Evolutionary conservation across 1,140 invertebrate species (phyloP).

Genomic region (Lepidotrigona ventralis): DNA sequence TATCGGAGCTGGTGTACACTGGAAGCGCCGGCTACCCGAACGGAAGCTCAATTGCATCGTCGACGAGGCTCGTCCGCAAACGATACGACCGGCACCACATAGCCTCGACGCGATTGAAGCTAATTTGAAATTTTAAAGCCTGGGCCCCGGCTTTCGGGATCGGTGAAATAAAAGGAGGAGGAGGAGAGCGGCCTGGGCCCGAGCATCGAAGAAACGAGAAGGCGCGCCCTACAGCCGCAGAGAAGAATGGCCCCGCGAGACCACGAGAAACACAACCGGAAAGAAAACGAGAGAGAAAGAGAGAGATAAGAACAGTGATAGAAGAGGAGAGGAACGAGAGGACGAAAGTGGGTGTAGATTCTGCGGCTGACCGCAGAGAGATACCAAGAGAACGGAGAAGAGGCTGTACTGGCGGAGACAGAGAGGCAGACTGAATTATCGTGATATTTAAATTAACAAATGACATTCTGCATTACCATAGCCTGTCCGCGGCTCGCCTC

Average conservation of each 20-base stretch:
- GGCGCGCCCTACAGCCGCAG: neutral
- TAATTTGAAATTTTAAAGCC: slow-evolving; percentile 77
- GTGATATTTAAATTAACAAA: slow-evolving; percentile 78
- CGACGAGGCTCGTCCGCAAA: slow-evolving; percentile 52
- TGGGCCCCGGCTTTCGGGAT: slow-evolving; percentile 55
- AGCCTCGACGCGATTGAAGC: slow-evolving; percentile 74
- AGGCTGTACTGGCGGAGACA: slow-evolving; percentile 29
- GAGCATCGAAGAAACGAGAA: slow-evolving; percentile 34
- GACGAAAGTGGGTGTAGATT: slow-evolving; percentile 56
- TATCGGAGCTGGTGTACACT: slow-evolving; percentile 20
- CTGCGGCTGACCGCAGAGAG: slow-evolving; percentile 32
- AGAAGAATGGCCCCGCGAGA: slow-evolving; percentile 42
- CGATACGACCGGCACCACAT: slow-evolving; percentile 70
- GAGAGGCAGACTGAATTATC: slow-evolving; percentile 73
- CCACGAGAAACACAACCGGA: neutral
- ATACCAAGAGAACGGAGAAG: slow-evolving; percentile 23
- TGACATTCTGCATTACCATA: slow-evolving; percentile 75
- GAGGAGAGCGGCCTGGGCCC: neutral
- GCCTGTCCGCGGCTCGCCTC: slow-evolving; percentile 60
- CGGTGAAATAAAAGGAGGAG: slow-evolving; percentile 63
- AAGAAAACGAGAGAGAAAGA: slow-evolving; percentile 10
- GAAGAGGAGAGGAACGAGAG: slow-evolving; percentile 11
- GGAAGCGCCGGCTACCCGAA: slow-evolving; percentile 56
- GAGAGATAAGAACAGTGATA: neutral
- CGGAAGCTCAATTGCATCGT: slow-evolving; percentile 70